Evolutionary conservation across 2,797 vertebrate genomes (phyloP), one percentile per base, ranked within the genome.

Genomic region (Phoxinus dragarum): DNA sequence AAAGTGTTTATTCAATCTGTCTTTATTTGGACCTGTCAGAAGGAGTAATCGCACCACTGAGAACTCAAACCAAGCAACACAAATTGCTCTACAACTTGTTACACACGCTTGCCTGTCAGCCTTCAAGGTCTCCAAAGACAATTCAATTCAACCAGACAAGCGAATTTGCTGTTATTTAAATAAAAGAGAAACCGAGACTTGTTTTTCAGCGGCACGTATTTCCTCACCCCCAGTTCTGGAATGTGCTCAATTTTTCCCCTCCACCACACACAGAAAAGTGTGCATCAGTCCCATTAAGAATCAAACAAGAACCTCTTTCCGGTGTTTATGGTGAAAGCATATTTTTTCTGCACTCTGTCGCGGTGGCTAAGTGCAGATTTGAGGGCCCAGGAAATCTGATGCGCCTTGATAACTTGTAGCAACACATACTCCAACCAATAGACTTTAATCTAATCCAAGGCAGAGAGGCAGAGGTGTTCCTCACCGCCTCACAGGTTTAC

Each of bases 21-120:
- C 94, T 93, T 94, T 91, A 94, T 95, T 93, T 93, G 89, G 86
- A 71, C 74, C 86, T 90, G 90, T 92, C 94, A 91, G 87, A 74
- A 87, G 83, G 74, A 4, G 86, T 91, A 80, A 91, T 86, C 78
- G 44, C 88, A 69, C 86, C 86, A 87, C 68, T 85, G 87, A 88
- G 89, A 89, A 89, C 87, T 88, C 90, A 90, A 92, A 93, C 90
- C 87, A 90, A 91, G 91, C 91, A 90, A 90, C 87, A 23, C 90
- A 64, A 88, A 89, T 88, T 90, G 81, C 88, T 88, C 88, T 81
- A 81, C 67, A 34, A 88, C 88, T 89, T 79, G 87, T 91, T 91
- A 87, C 90, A 79, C 88, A 52, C 59, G 66, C 88, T 67, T 73
- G 85, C 85, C 85, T 89, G 90, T 86, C 84, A 88, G 84, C 88